Evolutionary conservation across 64 coral and sea anemone genomes (phyloP).

Genomic region (Porites lutea): DNA sequence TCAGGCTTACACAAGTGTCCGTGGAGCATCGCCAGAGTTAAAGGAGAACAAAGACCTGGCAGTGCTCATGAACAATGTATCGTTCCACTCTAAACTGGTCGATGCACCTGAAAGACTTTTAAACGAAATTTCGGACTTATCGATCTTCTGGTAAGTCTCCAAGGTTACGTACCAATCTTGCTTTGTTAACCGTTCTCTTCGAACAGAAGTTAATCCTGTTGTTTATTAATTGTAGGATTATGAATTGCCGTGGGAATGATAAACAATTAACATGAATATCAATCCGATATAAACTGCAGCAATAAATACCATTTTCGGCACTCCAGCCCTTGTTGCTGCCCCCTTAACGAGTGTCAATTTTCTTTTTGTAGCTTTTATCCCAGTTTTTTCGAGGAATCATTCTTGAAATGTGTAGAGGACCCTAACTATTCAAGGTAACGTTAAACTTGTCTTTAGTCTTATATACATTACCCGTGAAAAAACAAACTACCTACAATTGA

Average conservation of each 20-base stretch:
- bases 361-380: constrained; percentile 89
- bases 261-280: no score
- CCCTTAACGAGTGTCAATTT: no score
- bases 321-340: no score
- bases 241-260: no score
- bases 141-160: constrained; percentile 88
- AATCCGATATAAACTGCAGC: no score
- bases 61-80: constrained; percentile 89
- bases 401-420: constrained; percentile 77
- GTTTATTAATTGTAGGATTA: no score
- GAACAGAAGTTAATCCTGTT: no score
- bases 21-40: constrained; percentile 90
- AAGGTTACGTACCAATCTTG: not conserved
- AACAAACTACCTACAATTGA: no score
- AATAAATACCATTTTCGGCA: no score
- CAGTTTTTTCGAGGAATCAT: constrained; percentile 91
- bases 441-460: not conserved
- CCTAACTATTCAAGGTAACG: constrained; percentile 57
- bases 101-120: constrained; percentile 87
- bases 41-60: constrained; percentile 95
- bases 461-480: not conserved
- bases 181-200: not conserved
- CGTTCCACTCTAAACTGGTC: constrained; percentile 92
- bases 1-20: constrained; percentile 92
- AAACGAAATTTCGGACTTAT: constrained; percentile 86